Conservation (phyloP, 2,113 vertebrate genomes). For the Cygnus buccinator region DNA sequence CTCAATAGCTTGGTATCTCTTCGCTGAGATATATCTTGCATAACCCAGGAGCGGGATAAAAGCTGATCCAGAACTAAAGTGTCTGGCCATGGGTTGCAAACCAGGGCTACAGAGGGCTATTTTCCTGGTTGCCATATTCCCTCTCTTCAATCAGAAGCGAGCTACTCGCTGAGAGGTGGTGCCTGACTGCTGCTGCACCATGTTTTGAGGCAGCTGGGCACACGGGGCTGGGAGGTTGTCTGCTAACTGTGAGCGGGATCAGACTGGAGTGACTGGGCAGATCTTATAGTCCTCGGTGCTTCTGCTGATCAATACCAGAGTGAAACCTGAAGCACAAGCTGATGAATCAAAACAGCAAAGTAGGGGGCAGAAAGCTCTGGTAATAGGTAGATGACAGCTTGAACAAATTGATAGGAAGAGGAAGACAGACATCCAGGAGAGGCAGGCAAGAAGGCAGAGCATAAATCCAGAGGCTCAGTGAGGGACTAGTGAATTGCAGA, state of each 20-base stretch:
- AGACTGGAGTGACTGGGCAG: background rate
- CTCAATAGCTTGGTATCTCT: background rate
- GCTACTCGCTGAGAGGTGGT: background rate
- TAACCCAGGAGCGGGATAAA: background rate
- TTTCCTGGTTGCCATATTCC: background rate
- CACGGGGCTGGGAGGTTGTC: background rate
- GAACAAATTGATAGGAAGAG: background rate
- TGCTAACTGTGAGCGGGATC: background rate
- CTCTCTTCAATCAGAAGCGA: background rate
- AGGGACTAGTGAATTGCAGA: background rate
- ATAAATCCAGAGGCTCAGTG: constrained; percentile 17
- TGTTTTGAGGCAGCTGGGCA: background rate
- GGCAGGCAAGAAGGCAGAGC: background rate
- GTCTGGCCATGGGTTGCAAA: background rate
- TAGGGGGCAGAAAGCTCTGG: background rate
- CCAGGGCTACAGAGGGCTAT: background rate
- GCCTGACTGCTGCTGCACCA: background rate
- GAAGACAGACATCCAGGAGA: background rate
- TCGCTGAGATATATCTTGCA: background rate
- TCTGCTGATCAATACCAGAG: background rate
- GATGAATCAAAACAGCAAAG: constrained; percentile 7
- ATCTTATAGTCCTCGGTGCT: background rate
- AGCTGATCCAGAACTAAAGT: background rate
- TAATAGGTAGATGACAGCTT: background rate
- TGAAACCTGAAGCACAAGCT: background rate